These are phyloP conservation scores for Lasioglossum malachurum DNA, from an alignment of 2,888 invertebrate genomes.

Conservation along the genomic window DNA sequence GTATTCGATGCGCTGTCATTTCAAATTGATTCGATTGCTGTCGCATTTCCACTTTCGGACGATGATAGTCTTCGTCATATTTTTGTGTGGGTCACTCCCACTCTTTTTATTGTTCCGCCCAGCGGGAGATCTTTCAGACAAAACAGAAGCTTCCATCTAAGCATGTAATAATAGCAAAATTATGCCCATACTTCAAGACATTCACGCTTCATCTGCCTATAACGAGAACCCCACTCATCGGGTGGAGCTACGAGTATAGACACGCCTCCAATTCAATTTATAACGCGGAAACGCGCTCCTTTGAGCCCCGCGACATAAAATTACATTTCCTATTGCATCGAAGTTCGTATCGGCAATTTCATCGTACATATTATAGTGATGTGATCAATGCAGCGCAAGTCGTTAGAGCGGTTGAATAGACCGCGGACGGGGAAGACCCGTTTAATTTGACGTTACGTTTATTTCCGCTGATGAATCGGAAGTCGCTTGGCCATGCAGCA, in stretches of 20 bases:
- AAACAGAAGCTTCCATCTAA: background rate
- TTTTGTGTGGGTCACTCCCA: background rate
- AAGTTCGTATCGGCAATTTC: background rate
- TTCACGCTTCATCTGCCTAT: background rate
- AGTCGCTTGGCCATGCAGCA: background rate
- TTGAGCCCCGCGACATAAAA: background rate
- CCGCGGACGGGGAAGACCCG: background rate
- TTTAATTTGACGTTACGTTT: constrained; percentile 23
- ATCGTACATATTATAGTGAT: background rate
- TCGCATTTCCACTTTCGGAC: background rate
- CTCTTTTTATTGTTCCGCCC: background rate
- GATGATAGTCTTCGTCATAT: background rate
- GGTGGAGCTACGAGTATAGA: background rate
- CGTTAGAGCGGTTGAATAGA: background rate
- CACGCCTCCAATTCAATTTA: background rate
- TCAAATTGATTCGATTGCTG: background rate
- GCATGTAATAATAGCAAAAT: background rate
- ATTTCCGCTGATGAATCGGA: constrained; percentile 19
- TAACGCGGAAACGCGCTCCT: background rate
- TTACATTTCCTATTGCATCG: background rate
- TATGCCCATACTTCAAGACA: background rate
- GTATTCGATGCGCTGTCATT: background rate
- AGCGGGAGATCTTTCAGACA: background rate
- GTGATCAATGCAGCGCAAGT: constrained; percentile 5
- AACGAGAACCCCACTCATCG: background rate